Conservation (phyloP, 1,140 invertebrate species). For the Ooceraea biroi region DNA sequence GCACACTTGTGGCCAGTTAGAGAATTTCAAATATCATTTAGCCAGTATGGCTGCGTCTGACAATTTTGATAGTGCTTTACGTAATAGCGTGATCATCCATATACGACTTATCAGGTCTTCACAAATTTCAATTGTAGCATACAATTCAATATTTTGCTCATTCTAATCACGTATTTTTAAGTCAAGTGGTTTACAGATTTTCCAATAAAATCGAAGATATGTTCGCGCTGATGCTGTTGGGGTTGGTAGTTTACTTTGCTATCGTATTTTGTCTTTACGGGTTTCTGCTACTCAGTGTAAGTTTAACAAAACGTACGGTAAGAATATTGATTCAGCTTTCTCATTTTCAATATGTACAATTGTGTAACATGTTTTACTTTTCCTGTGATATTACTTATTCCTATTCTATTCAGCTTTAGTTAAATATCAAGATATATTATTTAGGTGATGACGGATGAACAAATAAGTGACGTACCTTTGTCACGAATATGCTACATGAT, state of each 20-base stretch:
- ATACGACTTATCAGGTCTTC: slow-evolving; percentile 49
- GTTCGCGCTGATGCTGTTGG: slow-evolving; percentile 29
- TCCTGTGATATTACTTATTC: too few species aligned
- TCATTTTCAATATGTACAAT: too few species aligned
- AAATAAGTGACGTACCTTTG: background rate
- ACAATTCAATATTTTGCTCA: background rate
- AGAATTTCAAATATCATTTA: slow-evolving; percentile 30
- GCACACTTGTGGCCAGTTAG: slow-evolving; percentile 40
- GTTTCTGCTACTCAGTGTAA: slow-evolving; percentile 42
- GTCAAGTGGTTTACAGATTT: slow-evolving; percentile 25
- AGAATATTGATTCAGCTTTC: too few species aligned
- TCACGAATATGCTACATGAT: slow-evolving; percentile 7
- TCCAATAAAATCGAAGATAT: slow-evolving; percentile 24
- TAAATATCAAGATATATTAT: slow-evolving; percentile 37
- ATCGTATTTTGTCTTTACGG: slow-evolving; percentile 30
- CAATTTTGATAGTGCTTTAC: background rate
- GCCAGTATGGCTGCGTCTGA: background rate
- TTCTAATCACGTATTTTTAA: too few species aligned
- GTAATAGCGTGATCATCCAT: background rate
- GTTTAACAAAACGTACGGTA: too few species aligned
- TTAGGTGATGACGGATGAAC: slow-evolving; percentile 16
- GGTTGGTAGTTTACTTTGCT: slow-evolving; percentile 37
- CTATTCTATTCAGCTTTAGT: too few species aligned
- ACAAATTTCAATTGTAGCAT: background rate
- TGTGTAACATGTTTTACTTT: too few species aligned